These are phyloP conservation scores for Trogon surrucura DNA, from an alignment of 2,113 vertebrate genomes.

Conservation along the genomic window DNA sequence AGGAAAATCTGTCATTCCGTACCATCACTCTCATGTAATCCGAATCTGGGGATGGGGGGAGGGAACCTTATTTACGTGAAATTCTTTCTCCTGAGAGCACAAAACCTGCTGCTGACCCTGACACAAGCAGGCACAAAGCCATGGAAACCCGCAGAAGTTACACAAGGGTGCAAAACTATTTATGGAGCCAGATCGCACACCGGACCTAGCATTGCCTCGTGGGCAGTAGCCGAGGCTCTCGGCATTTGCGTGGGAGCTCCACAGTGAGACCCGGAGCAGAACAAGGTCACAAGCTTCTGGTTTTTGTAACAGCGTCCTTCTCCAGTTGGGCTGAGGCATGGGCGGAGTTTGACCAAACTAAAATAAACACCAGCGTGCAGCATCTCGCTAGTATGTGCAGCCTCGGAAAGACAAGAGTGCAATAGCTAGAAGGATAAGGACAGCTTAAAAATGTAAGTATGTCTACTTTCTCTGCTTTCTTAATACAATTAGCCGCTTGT, in stretches of 20 bases:
- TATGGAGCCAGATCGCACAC: not conserved
- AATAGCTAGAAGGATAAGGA: not conserved
- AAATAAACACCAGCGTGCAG: not conserved
- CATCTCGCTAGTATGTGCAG: not conserved
- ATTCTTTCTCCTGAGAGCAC: not conserved
- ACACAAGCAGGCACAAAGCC: not conserved
- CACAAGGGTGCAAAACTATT: not conserved
- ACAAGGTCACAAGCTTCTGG: not conserved
- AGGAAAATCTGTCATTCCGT: not conserved
- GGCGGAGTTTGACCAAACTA: not conserved
- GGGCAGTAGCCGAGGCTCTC: not conserved
- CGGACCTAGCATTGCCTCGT: not conserved
- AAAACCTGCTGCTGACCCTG: not conserved
- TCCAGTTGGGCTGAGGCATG: not conserved
- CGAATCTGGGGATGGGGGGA: not conserved
- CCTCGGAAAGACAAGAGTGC: not conserved
- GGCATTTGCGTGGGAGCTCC: not conserved
- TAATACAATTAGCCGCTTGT: not conserved
- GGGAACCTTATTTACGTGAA: fast-evolving
- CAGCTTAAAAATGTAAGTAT: not conserved
- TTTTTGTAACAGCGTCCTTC: not conserved
- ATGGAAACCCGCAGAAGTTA: not conserved
- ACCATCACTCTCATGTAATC: not conserved
- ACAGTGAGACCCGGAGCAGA: not conserved
- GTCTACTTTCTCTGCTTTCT: not conserved